Evolutionary conservation across 2,888 invertebrate genomes (phyloP).

Genomic region (Trichacis sp.): DNA sequence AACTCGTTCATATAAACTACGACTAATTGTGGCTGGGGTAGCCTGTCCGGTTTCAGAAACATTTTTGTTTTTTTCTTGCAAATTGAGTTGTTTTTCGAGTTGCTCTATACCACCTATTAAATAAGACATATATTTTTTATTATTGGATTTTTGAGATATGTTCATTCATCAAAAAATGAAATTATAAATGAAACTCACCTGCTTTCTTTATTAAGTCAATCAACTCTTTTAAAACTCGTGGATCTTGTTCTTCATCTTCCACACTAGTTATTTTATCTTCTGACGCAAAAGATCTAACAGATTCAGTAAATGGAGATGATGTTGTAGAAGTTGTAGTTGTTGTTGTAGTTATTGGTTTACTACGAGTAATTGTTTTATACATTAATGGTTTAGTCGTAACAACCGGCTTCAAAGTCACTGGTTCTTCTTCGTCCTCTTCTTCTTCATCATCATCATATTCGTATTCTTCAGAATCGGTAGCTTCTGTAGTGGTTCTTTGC

Average conservation of each 20-base stretch:
- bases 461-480: slow-evolving; percentile 66
- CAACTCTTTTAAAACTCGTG: slow-evolving; percentile 84
- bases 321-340: slow-evolving; percentile 44
- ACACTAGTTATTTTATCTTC: slow-evolving; percentile 20
- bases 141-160: no score
- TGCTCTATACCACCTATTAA: slow-evolving; percentile 83
- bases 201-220: slow-evolving; percentile 88
- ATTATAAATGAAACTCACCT: no score
- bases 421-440: slow-evolving; percentile 66
- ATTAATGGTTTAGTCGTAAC: slow-evolving; percentile 42
- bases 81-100: slow-evolving; percentile 81
- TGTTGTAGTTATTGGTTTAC: slow-evolving; percentile 55
- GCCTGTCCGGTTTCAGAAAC: slow-evolving; percentile 59
- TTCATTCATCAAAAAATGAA: no score
- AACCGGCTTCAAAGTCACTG: slow-evolving; percentile 54
- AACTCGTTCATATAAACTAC: slow-evolving; percentile 82
- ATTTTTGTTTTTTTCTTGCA: slow-evolving; percentile 68
- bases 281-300: slow-evolving; percentile 37
- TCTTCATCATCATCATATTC: slow-evolving; percentile 71
- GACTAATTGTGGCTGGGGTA: slow-evolving; percentile 79
- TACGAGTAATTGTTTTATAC: slow-evolving; percentile 63
- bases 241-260: slow-evolving; percentile 76
- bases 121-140: neutral
- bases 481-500: slow-evolving; percentile 70
- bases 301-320: neutral